Conservation (phyloP, 1,140 invertebrate genomes). For the Maconellicoccus hirsutus region DNA sequence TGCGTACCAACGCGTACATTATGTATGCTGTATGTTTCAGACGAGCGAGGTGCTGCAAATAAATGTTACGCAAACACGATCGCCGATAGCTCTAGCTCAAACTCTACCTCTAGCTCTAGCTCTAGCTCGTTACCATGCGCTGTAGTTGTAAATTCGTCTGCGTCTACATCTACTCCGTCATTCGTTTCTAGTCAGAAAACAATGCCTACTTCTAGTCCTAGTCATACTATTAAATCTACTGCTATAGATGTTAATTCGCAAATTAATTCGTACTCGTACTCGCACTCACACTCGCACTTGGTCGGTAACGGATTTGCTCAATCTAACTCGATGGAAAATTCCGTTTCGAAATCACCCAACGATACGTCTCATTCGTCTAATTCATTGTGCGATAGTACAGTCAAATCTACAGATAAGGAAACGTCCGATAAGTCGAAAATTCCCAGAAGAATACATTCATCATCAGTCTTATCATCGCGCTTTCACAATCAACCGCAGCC, state of each 20-base stretch:
- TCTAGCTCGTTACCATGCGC: slow-evolving; percentile 31
- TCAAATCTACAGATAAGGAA: background rate
- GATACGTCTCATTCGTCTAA: no score
- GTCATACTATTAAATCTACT: background rate
- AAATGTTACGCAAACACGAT: slow-evolving; percentile 45
- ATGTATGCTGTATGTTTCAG: no score
- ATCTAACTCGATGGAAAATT: background rate
- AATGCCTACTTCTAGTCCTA: background rate
- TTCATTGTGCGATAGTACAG: background rate
- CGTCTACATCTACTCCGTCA: background rate
- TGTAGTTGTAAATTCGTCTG: slow-evolving; percentile 31
- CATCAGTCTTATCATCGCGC: background rate
- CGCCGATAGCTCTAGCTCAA: no score
- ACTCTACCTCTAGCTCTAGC: no score
- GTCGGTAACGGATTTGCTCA: background rate
- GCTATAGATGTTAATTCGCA: background rate
- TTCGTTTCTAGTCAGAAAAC: slow-evolving; percentile 11
- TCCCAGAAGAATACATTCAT: background rate
- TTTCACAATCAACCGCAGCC: background rate
- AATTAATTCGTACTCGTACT: background rate
- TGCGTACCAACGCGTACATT: no score
- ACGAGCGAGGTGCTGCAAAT: slow-evolving; percentile 52
- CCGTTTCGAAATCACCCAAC: no score
- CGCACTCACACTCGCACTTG: background rate
- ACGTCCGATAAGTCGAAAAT: background rate